Evolutionary conservation across 2,888 invertebrate genomes (phyloP).

Genomic region (Deroplatys truncata): DNA sequence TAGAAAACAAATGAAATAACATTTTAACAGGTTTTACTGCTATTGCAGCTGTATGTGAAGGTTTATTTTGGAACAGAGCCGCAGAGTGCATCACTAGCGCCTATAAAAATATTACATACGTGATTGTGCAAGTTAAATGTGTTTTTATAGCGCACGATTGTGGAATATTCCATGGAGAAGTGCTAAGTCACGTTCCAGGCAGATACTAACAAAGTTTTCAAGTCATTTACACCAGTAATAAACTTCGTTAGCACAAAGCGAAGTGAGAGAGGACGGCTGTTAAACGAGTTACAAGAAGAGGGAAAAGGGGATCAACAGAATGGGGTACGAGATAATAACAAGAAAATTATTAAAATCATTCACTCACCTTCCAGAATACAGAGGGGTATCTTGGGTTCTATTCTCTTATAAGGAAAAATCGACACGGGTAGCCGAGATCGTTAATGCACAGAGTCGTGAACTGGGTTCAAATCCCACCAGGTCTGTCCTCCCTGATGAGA

Average conservation of each 20-base stretch:
- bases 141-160: not conserved
- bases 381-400: not conserved
- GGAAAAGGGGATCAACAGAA: not conserved
- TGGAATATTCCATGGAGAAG: not conserved
- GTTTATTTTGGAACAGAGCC: no score
- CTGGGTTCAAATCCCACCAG: no score
- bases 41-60: no score
- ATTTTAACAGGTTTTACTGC: no score
- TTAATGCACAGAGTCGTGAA: no score
- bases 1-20: no score
- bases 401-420: not conserved
- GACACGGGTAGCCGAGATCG: no score
- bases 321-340: no score
- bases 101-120: no score
- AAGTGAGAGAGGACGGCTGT: not conserved
- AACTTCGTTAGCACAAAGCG: not conserved
- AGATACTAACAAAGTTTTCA: not conserved
- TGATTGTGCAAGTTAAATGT: no score
- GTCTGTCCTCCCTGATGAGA: no score
- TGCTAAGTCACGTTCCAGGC: not conserved
- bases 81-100: no score
- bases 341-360: not conserved
- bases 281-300: not conserved
- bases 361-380: not conserved
- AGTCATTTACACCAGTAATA: not conserved